Conservation (phyloP, 2,888 invertebrate species). For the Drosophila cyrtoloma region DNA sequence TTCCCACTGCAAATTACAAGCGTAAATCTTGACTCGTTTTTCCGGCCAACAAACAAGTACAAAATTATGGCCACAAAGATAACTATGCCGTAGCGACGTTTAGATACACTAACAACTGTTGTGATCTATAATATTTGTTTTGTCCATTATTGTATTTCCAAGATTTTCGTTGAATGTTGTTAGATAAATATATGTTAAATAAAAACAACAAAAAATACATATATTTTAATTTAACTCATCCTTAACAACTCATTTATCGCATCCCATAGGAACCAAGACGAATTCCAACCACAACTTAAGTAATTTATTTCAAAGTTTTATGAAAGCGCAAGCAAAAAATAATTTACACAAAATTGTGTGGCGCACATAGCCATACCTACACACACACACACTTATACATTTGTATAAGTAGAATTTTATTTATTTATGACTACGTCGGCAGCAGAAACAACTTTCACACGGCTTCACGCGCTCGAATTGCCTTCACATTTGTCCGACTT, state of each 20-base stretch:
- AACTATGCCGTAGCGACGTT: conserved; percentile 19
- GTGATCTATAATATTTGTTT: not conserved
- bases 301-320: conserved; percentile 75
- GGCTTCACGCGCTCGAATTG: conserved; percentile 63
- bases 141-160: no score
- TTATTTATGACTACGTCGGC: conserved; percentile 67
- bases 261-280: conserved; percentile 2
- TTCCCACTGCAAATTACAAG: conserved; percentile 60
- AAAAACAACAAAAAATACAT: no score
- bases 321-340: conserved; percentile 33
- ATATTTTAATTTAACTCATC: not conserved
- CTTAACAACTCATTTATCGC: not conserved
- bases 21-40: conserved; percentile 69
- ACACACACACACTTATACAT: conserved; percentile 17
- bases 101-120: conserved; percentile 28
- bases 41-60: conserved; percentile 36
- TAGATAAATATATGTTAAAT: not conserved
- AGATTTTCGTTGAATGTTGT: not conserved
- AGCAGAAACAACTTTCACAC: conserved; percentile 48
- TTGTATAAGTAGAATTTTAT: conserved; percentile 64
- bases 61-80: conserved; percentile 24
- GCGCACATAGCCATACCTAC: conserved; percentile 42
- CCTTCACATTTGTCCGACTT: conserved; percentile 46
- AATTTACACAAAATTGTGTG: conserved; percentile 42
- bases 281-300: conserved; percentile 50